Conservation (phyloP, 2,888 invertebrate genomes). For the Glomeris marginata region DNA sequence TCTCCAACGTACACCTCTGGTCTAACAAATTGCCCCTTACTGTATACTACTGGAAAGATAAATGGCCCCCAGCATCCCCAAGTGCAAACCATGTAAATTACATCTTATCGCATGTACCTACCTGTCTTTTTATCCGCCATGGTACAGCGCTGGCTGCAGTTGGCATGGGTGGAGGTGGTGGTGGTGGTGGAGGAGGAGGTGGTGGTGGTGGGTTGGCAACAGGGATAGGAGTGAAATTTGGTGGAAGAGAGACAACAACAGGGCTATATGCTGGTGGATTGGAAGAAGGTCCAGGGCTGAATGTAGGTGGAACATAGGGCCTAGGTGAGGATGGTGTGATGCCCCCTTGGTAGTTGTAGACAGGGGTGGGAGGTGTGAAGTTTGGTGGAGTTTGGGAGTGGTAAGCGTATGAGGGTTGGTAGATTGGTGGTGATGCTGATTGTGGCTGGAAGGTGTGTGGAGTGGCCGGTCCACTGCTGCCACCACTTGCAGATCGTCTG, state of each 20-base stretch:
- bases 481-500: no score
- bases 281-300: slow-evolving; percentile 3
- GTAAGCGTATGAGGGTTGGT: slow-evolving; percentile 4
- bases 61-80: no score
- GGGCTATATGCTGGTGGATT: not conserved
- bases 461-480: no score
- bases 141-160: slow-evolving; percentile 6
- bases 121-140: slow-evolving; percentile 11
- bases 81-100: no score
- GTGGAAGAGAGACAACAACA: not conserved
- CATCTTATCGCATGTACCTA: no score
- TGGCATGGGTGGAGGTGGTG: slow-evolving; percentile 14
- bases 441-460: not conserved
- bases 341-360: slow-evolving; percentile 8
- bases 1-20: no score
- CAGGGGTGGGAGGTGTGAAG: slow-evolving; percentile 10
- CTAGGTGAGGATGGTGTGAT: slow-evolving; percentile 3
- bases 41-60: no score
- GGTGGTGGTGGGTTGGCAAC: slow-evolving; percentile 4
- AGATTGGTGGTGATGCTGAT: no score
- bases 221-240: slow-evolving; percentile 1
- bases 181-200: slow-evolving; percentile 9
- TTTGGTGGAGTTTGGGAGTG: slow-evolving; percentile 6
- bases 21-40: no score
- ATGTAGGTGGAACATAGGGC: not conserved